A percentile compares a stretch with the other conserved stretches of the same genome.
These are phyloP conservation scores for Ridgeia piscesae DNA, from an alignment of 1,140 invertebrate species.

Conservation along the genomic window DNA sequence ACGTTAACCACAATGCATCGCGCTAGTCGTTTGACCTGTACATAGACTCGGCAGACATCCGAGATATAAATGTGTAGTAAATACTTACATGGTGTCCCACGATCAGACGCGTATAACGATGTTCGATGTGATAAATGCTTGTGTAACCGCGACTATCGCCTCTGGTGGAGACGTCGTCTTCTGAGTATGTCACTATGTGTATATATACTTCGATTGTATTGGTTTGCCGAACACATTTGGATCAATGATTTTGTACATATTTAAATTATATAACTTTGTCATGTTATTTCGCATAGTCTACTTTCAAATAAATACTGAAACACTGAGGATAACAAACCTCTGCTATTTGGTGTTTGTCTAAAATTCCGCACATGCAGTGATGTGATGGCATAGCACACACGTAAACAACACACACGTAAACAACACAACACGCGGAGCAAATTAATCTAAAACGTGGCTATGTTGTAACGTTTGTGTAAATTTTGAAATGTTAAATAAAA, in stretches of 20 bases:
- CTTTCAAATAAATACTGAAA: not conserved
- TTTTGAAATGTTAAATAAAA: not conserved
- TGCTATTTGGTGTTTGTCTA: not conserved
- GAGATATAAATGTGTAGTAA: not conserved
- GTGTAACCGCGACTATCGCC: not conserved
- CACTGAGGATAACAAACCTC: not conserved
- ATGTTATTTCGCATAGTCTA: not conserved
- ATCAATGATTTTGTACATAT: not conserved
- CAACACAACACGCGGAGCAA: not conserved
- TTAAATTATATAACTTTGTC: not conserved
- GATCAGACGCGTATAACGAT: not conserved
- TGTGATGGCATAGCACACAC: not conserved
- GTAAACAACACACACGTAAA: not conserved
- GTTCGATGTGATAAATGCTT: not conserved
- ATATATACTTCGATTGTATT: not conserved
- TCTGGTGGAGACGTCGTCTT: not conserved
- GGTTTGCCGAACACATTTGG: not conserved
- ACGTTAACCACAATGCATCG: not conserved
- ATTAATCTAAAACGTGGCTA: not conserved
- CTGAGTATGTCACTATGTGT: not conserved
- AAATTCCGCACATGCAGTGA: not conserved
- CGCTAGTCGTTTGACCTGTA: not conserved
- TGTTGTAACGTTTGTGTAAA: not conserved
- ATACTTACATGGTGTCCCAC: not conserved
- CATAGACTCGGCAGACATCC: not conserved